A percentile compares a stretch with the other conserved stretches of the same genome.
phyloP scores from a whole-genome alignment of 2,113 vertebrate genomes.

The Actinemys pallida region DNA sequence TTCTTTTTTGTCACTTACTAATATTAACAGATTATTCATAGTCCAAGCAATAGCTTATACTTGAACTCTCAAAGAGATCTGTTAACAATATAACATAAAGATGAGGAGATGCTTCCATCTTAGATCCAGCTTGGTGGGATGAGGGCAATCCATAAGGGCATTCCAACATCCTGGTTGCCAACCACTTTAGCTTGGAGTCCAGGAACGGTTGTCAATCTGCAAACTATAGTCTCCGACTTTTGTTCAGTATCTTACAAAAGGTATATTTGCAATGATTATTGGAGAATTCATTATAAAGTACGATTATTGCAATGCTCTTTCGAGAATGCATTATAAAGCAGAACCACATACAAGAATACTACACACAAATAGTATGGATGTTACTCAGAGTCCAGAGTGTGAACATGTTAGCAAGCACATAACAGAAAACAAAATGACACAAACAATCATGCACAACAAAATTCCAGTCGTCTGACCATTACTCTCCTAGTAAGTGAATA shows the following conservation, averaged over 20 bases:
- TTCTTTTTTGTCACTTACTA: too few relatives aligned
- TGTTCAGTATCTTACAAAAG: not conserved
- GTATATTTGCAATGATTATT: not conserved
- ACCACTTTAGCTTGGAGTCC: fast-evolving
- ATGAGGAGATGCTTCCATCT: fast-evolving
- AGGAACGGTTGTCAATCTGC: fast-evolving
- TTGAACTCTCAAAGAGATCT: not conserved
- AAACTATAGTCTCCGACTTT: too few relatives aligned
- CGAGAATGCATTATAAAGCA: fast-evolving
- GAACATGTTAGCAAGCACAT: not conserved
- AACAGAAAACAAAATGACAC: not conserved
- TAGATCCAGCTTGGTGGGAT: fast-evolving
- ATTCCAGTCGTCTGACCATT: not conserved
- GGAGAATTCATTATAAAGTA: fast-evolving
- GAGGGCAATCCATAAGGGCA: not conserved
- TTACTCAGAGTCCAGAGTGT: fast-evolving
- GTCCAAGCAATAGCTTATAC: fast-evolving
- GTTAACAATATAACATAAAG: fast-evolving
- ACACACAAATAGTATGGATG: fast-evolving
- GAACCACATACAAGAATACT: not conserved
- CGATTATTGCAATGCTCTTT: not conserved
- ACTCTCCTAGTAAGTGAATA: not conserved
- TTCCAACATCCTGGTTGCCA: too few relatives aligned
- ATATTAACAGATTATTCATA: not conserved
- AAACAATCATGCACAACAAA: not conserved